Evolutionary conservation across 2,888 invertebrate genomes (phyloP).

Genomic region (Drosophila ustulata): DNA sequence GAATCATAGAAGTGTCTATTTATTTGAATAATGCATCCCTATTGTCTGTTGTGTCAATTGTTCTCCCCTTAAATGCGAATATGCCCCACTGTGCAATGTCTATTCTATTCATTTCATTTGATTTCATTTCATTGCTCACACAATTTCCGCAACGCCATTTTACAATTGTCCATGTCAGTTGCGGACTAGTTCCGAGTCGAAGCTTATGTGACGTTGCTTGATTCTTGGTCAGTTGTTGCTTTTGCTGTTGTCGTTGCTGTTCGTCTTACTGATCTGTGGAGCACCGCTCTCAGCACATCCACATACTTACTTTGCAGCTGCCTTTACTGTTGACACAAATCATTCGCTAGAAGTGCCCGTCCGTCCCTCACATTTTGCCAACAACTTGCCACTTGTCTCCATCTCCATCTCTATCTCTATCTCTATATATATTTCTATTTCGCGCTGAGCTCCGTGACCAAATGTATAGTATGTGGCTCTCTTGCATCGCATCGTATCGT

Average conservation of each 20-base stretch:
- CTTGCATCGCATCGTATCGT: constrained; percentile 14
- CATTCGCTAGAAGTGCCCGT: constrained; percentile 67
- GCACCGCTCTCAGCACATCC: constrained; percentile 24
- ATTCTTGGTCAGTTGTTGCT: constrained; percentile 39
- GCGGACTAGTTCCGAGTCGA: constrained; percentile 29
- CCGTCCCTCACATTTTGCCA: constrained; percentile 24
- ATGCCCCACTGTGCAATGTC: constrained; percentile 30
- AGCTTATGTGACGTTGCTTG: constrained; percentile 29
- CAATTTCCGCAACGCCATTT: constrained; percentile 79
- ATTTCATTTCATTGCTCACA: constrained; percentile 64
- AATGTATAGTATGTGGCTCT: constrained; percentile 46
- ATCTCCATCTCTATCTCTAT: constrained; percentile 1
- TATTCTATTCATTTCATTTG: constrained; percentile 49
- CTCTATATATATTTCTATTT: constrained; percentile 16
- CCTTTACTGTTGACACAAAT: constrained; percentile 77
- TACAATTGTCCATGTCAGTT: constrained; percentile 63
- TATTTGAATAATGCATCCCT: neutral
- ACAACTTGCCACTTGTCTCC: constrained; percentile 2
- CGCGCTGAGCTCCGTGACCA: constrained; percentile 61
- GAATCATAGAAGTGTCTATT: neutral
- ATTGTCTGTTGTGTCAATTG: neutral
- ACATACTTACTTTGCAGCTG: constrained; percentile 54
- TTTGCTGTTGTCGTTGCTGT: constrained; percentile 14
- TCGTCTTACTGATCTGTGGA: constrained; percentile 48
- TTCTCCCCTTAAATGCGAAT: neutral